A percentile compares a stretch with the other conserved stretches of the same genome.
phyloP scores from a whole-genome alignment of 37 sponge, comb jelly and placozoan species.

The Haliclona indistincta region DNA sequence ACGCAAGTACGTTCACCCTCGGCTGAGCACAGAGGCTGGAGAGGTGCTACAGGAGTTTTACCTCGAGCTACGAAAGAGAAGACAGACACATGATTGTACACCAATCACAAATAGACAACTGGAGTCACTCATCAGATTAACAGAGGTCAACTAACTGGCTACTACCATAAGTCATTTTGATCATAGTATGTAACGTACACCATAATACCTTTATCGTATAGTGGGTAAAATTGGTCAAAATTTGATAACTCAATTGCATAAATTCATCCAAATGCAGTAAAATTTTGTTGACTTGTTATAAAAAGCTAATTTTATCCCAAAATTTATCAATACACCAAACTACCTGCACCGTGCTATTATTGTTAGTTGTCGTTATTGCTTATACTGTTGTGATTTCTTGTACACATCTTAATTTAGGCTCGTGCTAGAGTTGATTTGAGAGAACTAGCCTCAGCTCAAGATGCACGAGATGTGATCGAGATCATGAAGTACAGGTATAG shows the following conservation, averaged over 20 bases:
- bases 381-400: too few species aligned
- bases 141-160: slow-evolving; percentile 84
- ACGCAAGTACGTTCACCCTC: slow-evolving; percentile 79
- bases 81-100: slow-evolving; percentile 70
- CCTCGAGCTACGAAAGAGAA: slow-evolving; percentile 70
- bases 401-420: slow-evolving; percentile 65
- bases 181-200: too few species aligned
- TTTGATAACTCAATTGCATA: not conserved
- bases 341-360: too few species aligned
- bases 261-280: not conserved
- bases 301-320: too few species aligned
- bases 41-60: slow-evolving; percentile 88
- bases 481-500: slow-evolving; percentile 82
- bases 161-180: too few species aligned
- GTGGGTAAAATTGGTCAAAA: too few species aligned
- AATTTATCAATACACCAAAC: too few species aligned
- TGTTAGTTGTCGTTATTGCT: too few species aligned
- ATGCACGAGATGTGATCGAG: slow-evolving; percentile 93
- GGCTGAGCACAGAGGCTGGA: slow-evolving; percentile 75
- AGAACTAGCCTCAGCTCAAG: slow-evolving; percentile 74
- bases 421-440: slow-evolving; percentile 84
- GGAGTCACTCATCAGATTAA: slow-evolving; percentile 95
- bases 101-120: slow-evolving; percentile 96
- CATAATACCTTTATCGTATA: too few species aligned
- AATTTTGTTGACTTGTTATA: too few species aligned